phyloP scores from a whole-genome alignment of 2,113 vertebrate genomes.

The Globicephala melas region DNA sequence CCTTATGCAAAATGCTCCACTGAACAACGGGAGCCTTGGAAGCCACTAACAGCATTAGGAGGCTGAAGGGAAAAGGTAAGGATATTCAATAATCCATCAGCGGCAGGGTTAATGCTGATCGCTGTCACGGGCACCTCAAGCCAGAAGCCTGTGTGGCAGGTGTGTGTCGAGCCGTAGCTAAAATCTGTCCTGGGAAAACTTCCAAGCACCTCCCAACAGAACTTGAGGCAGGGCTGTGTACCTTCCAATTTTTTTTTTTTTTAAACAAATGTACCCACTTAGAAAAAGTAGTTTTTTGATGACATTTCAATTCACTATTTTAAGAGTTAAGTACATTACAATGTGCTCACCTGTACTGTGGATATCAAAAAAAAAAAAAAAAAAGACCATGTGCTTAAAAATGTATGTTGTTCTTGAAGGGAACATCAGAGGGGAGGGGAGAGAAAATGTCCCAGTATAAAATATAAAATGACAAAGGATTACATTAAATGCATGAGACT shows the following conservation, averaged over 20 bases:
- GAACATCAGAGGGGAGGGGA: neutral
- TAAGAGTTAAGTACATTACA: neutral
- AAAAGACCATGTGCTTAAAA: neutral
- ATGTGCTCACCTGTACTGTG: neutral
- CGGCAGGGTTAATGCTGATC: neutral
- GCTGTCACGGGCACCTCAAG: neutral
- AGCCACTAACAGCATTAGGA: neutral
- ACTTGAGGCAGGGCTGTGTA: neutral
- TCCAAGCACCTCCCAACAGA: neutral
- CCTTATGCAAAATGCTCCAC: conserved; percentile 19
- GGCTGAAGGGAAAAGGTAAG: neutral
- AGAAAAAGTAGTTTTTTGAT: neutral
- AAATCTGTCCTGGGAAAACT: neutral
- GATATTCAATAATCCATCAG: neutral
- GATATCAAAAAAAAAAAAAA: neutral
- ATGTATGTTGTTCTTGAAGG: neutral
- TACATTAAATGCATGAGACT: neutral
- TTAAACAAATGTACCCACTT: neutral
- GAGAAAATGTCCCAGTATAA: neutral
- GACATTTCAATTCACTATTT: neutral
- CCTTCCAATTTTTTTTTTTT: neutral
- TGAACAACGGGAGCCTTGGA: neutral
- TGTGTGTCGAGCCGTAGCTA: no score
- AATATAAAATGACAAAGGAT: neutral
- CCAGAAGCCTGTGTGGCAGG: neutral